Evolutionary conservation across 2,113 vertebrate species (phyloP).

Genomic region (Chelonoidis abingdonii): DNA sequence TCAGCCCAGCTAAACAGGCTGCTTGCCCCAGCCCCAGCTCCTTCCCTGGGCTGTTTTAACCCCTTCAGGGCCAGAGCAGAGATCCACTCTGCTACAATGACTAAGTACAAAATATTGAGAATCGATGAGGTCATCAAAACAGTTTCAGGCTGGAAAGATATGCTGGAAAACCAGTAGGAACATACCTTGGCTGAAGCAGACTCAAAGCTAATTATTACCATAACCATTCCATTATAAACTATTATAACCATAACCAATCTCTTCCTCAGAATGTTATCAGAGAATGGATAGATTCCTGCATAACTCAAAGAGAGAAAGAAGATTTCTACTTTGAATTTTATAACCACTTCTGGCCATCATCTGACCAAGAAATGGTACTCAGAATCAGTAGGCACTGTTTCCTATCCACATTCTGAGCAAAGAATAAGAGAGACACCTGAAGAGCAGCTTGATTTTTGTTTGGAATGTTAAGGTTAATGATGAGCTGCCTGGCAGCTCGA

Average conservation of each 20-base stretch:
- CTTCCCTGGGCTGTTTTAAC: too few species aligned
- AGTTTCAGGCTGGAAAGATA: neutral
- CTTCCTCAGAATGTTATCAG: neutral
- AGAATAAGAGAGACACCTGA: neutral
- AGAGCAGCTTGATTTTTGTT: neutral
- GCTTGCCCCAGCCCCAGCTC: too few species aligned
- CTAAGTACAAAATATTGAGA: neutral
- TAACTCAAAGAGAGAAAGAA: neutral
- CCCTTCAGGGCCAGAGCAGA: too few species aligned
- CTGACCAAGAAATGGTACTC: neutral
- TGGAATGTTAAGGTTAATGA: neutral
- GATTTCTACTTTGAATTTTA: neutral
- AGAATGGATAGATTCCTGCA: neutral
- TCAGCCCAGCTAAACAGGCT: too few species aligned
- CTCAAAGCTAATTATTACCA: neutral
- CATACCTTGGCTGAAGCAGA: neutral
- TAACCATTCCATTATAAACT: neutral
- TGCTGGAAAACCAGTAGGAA: neutral
- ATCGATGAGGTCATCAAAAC: rapidly evolving
- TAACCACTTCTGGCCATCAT: neutral
- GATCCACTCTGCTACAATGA: too few species aligned
- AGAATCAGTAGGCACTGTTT: neutral
- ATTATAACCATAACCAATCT: neutral
- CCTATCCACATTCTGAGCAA: neutral
- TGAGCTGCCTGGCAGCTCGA: slow-evolving; percentile 4